Conservation (phyloP, 2,888 invertebrate genomes). For the Acheta domesticus region DNA sequence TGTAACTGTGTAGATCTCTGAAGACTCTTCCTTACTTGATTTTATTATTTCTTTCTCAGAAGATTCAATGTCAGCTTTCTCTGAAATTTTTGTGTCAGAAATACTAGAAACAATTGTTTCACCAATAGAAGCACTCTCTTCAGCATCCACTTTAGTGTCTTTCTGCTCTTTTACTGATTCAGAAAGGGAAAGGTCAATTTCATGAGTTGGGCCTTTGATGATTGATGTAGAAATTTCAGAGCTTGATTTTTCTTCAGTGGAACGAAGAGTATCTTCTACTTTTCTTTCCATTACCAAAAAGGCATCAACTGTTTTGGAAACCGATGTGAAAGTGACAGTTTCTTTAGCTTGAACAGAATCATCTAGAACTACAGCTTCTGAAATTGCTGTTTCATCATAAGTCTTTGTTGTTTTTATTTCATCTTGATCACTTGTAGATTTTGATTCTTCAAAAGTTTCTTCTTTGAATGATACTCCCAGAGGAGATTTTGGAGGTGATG, state of each 20-base stretch:
- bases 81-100: constrained; percentile 19
- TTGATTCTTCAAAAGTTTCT: too few species aligned
- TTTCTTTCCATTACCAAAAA: not conserved
- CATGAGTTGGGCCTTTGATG: too few species aligned
- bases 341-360: constrained; percentile 22
- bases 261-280: too few species aligned
- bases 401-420: not conserved
- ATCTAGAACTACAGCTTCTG: constrained; percentile 33
- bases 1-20: not conserved
- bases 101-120: constrained; percentile 20
- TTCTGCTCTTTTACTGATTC: too few species aligned
- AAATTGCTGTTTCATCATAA: not conserved
- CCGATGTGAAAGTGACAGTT: not conserved
- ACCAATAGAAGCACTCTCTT: not conserved
- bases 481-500: not conserved
- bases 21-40: constrained; percentile 19
- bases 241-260: too few species aligned
- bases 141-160: too few species aligned
- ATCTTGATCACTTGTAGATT: too few species aligned
- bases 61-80: constrained; percentile 22
- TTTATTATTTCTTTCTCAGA: constrained; percentile 33
- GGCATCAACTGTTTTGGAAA: not conserved
- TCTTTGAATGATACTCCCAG: not conserved
- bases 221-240: too few species aligned
- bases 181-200: too few species aligned